These are phyloP conservation scores for Lepilemur ruficaudatus DNA, from an alignment of 2,797 vertebrate genomes.

Conservation along the genomic window DNA sequence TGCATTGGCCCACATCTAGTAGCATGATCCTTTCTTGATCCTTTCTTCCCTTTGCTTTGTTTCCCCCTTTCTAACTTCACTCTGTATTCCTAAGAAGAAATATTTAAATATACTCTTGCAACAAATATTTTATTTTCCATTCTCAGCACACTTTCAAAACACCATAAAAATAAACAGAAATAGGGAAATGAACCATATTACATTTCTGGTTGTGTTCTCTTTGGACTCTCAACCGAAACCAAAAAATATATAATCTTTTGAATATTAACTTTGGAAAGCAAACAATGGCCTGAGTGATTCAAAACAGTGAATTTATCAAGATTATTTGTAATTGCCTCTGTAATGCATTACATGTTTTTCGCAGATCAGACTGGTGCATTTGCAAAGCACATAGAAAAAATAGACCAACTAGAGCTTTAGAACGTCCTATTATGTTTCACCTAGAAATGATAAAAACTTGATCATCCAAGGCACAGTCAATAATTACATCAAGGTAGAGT, in stretches of 20 bases:
- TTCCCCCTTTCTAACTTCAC: background rate
- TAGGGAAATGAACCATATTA: background rate
- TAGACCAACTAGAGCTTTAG: background rate
- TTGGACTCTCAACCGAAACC: background rate
- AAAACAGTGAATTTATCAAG: background rate
- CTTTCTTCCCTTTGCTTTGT: background rate
- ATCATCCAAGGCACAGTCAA: background rate
- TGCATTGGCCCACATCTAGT: accelerated
- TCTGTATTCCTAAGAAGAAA: background rate
- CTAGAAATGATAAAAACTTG: constrained; percentile 1
- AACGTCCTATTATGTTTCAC: background rate
- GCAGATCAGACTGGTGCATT: background rate
- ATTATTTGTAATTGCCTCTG: constrained; percentile 2
- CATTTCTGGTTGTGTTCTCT: background rate
- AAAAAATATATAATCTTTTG: background rate
- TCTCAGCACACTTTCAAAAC: background rate
- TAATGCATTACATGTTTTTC: background rate
- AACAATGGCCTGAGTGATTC: background rate
- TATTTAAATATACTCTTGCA: background rate
- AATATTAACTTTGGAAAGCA: background rate
- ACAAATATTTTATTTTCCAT: background rate
- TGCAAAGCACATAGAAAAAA: background rate
- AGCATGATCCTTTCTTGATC: background rate
- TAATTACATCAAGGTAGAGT: background rate
- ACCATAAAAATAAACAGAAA: background rate